phyloP scores from a whole-genome alignment of 1,140 invertebrate species.

The Globodera rostochiensis region DNA sequence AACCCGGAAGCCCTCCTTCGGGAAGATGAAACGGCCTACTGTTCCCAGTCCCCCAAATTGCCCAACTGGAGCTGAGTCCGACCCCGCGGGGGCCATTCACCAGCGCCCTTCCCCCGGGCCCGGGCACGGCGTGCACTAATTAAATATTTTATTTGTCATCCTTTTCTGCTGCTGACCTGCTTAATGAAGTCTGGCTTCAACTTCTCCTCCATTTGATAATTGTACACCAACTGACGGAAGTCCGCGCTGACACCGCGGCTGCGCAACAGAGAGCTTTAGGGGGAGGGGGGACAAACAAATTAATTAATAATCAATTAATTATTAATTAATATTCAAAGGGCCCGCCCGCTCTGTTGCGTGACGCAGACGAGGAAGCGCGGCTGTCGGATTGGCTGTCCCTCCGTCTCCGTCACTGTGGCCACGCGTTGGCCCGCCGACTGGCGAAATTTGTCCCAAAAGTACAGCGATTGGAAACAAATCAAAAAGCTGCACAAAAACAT shows the following conservation, averaged over 20 bases:
- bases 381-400: constrained; percentile 14
- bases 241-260: constrained; percentile 43
- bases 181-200: not conserved
- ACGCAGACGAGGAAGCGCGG: constrained; percentile 40
- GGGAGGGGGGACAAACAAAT: not conserved
- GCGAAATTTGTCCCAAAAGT: constrained; percentile 23
- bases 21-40: too few relatives aligned
- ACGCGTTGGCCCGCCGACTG: constrained; percentile 10
- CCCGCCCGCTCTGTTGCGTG: constrained; percentile 38
- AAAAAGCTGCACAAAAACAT: constrained; percentile 29
- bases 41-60: too few relatives aligned
- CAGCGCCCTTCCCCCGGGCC: too few relatives aligned
- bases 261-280: constrained; percentile 34
- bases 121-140: too few relatives aligned
- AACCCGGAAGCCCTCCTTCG: too few relatives aligned
- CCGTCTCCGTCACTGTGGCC: constrained; percentile 21
- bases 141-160: too few relatives aligned
- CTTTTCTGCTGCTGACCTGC: not conserved
- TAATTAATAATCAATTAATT: not conserved
- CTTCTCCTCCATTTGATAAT: constrained; percentile 19
- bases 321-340: not conserved
- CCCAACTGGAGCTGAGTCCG: too few relatives aligned
- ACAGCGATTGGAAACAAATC: constrained; percentile 32
- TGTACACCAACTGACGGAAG: constrained; percentile 36
- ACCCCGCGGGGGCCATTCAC: too few relatives aligned